Percentiles rank a stretch among this genome's conserved stretches.
phyloP scores from a whole-genome alignment of 1,140 invertebrate genomes.

The Caerostris darwini region DNA sequence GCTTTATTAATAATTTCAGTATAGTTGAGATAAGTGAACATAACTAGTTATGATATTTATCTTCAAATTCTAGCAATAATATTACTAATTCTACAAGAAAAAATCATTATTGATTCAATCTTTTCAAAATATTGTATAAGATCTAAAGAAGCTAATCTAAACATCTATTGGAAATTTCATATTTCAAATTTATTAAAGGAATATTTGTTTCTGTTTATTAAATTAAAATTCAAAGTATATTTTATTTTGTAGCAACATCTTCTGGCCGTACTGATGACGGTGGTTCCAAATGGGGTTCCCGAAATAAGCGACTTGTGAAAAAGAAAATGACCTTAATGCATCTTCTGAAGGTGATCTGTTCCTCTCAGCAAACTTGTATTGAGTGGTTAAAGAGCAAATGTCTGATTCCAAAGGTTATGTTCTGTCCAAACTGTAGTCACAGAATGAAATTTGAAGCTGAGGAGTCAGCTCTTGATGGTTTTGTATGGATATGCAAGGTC shows the following conservation, averaged over 20 bases:
- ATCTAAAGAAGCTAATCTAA: no score
- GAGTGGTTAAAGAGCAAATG: constrained; percentile 55
- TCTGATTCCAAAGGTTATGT: constrained; percentile 28
- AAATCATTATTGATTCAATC: no score
- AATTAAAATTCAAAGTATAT: neutral
- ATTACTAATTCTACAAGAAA: no score
- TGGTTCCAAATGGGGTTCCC: neutral
- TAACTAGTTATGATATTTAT: no score
- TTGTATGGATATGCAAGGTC: constrained; percentile 62
- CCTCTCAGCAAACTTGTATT: constrained; percentile 46
- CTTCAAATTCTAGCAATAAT: no score
- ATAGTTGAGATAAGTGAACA: no score
- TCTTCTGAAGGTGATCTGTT: constrained; percentile 51
- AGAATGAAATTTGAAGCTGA: constrained; percentile 56
- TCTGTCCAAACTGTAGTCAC: constrained; percentile 35
- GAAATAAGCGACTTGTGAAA: neutral
- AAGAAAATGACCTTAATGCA: constrained; percentile 24
- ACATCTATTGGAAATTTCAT: no score
- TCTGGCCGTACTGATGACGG: neutral
- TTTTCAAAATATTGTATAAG: no score
- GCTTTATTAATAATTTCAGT: no score
- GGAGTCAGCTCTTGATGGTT: constrained; percentile 35
- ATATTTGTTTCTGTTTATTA: no score
- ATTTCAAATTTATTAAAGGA: no score
- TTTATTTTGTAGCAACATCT: neutral